Evolutionary conservation across 2,113 vertebrate species (phyloP).

Genomic region (Proteles cristata): DNA sequence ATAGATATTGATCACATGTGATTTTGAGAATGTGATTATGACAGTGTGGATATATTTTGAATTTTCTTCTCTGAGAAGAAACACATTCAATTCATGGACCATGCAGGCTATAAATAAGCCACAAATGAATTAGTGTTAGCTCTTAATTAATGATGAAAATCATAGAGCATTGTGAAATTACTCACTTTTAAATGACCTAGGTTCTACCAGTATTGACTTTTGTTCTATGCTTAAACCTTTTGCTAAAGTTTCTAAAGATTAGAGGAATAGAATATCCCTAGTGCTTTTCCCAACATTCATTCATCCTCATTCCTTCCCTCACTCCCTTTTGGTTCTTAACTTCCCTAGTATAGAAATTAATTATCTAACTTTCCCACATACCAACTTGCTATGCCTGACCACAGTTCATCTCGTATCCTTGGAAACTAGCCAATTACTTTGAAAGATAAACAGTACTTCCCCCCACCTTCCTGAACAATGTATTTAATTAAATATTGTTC

Average conservation of each 20-base stretch:
- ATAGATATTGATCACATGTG: background rate
- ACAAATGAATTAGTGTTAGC: background rate
- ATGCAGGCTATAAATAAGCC: background rate
- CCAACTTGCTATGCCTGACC: background rate
- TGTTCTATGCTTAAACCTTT: background rate
- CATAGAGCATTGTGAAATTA: background rate
- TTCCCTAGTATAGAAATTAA: background rate
- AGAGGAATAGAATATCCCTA: background rate
- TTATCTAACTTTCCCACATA: background rate
- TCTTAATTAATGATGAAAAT: background rate
- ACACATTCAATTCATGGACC: background rate
- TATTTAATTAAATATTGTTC: background rate
- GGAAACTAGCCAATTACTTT: background rate
- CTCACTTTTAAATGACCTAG: background rate
- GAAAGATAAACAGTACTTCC: background rate
- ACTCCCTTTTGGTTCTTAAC: background rate
- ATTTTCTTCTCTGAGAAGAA: background rate
- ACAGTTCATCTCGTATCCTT: background rate
- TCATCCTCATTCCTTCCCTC: background rate
- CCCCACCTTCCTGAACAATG: background rate
- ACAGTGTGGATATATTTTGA: background rate
- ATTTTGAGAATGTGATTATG: background rate
- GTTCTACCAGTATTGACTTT: background rate
- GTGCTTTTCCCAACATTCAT: background rate
- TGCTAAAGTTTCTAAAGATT: background rate